Conservation (phyloP, 2,113 vertebrate species). For the Hippocampus guttulatus region DNA sequence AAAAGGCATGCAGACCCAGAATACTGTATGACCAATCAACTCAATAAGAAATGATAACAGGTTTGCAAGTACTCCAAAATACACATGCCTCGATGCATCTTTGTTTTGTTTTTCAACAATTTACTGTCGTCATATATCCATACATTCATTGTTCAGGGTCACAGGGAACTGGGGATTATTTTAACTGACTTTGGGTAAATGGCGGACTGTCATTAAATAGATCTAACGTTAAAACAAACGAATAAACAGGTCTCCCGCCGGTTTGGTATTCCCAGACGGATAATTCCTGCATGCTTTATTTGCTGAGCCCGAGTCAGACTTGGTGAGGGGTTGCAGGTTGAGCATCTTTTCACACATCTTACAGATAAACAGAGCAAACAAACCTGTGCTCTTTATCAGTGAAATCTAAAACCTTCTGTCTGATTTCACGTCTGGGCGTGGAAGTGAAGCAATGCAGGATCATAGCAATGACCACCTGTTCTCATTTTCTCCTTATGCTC, state of each 20-base stretch:
- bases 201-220: not conserved
- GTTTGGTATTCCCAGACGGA: slow-evolving; percentile 34
- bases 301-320: slow-evolving; percentile 22
- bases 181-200: too few relatives aligned
- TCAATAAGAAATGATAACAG: too few relatives aligned
- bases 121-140: too few relatives aligned
- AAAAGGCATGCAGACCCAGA: too few relatives aligned
- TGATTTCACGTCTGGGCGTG: slow-evolving; percentile 61
- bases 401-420: slow-evolving; percentile 68
- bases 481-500: slow-evolving; percentile 38
- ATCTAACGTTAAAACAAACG: not conserved
- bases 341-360: slow-evolving; percentile 30
- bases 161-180: too few relatives aligned
- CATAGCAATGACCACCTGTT: slow-evolving; percentile 72
- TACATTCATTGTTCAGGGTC: too few relatives aligned
- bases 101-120: too few relatives aligned
- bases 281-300: slow-evolving; percentile 40
- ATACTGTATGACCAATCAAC: too few relatives aligned
- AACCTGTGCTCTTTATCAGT: slow-evolving; percentile 65
- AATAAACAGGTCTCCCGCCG: not conserved
- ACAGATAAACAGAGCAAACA: slow-evolving; percentile 67
- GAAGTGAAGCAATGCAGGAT: slow-evolving; percentile 26
- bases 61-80: too few relatives aligned
- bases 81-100: too few relatives aligned
- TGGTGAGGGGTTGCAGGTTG: too few relatives aligned